These are phyloP conservation scores for Arenicola marina DNA, from an alignment of 2,888 invertebrate genomes.

Conservation along the genomic window DNA sequence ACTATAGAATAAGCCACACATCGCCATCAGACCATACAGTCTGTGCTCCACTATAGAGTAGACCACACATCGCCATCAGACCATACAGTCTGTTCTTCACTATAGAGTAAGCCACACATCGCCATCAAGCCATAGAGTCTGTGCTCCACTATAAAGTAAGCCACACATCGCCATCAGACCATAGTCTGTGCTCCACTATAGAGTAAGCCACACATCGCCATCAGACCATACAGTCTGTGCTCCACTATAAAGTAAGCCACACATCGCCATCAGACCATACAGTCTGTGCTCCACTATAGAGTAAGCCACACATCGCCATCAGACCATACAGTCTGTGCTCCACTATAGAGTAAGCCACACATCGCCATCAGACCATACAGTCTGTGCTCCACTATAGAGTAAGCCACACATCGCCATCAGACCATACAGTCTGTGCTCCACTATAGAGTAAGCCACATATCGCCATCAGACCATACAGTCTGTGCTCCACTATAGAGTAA, in stretches of 20 bases:
- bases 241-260: slow-evolving; percentile 25
- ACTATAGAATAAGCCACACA: slow-evolving; percentile 24
- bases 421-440: slow-evolving; percentile 23
- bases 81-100: slow-evolving; percentile 25
- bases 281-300: slow-evolving; percentile 23
- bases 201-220: slow-evolving; percentile 24
- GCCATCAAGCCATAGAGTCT: slow-evolving; percentile 24
- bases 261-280: slow-evolving; percentile 22
- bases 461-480: slow-evolving; percentile 21
- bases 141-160: slow-evolving; percentile 26
- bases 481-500: slow-evolving; percentile 27
- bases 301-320: slow-evolving; percentile 23
- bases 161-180: slow-evolving; percentile 21
- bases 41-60: slow-evolving; percentile 27
- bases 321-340: slow-evolving; percentile 24
- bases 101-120: slow-evolving; percentile 24
- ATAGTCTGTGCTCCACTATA: slow-evolving; percentile 22
- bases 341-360: slow-evolving; percentile 25
- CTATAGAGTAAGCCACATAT: slow-evolving; percentile 25
- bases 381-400: slow-evolving; percentile 26
- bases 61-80: slow-evolving; percentile 16
- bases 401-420: slow-evolving; percentile 18
- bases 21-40: slow-evolving; percentile 22
- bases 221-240: slow-evolving; percentile 24
- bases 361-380: slow-evolving; percentile 22